phyloP scores from a whole-genome alignment of 1,140 invertebrate genomes.

The Lordiphosa clarofinis region DNA sequence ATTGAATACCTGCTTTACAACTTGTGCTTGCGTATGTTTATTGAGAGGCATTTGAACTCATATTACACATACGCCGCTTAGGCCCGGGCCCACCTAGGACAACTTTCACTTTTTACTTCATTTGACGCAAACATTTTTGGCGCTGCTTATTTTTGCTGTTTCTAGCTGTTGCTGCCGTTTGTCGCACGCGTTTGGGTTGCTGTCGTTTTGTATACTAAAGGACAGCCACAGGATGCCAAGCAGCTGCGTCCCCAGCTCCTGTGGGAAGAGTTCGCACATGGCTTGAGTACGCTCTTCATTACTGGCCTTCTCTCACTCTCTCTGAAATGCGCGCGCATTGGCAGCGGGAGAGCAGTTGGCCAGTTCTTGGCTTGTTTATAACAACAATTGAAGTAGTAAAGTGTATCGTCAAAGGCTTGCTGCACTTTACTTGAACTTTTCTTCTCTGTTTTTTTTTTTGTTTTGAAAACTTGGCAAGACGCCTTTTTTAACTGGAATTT shows the following conservation, averaged over 20 bases:
- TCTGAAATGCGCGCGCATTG: slow-evolving; percentile 56
- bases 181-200: slow-evolving; percentile 44
- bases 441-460: slow-evolving; percentile 20
- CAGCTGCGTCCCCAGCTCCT: slow-evolving; percentile 63
- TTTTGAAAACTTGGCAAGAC: slow-evolving; percentile 22
- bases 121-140: slow-evolving; percentile 39
- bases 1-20: too few relatives aligned
- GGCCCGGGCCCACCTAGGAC: slow-evolving; percentile 13
- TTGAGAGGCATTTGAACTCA: too few relatives aligned
- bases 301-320: slow-evolving; percentile 7
- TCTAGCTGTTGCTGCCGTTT: slow-evolving; percentile 8
- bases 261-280: slow-evolving; percentile 44
- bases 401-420: slow-evolving; percentile 29
- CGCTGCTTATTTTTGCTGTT: slow-evolving; percentile 24
- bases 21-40: too few relatives aligned
- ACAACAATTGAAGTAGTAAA: slow-evolving; percentile 46
- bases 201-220: slow-evolving; percentile 65
- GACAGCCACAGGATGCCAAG: slow-evolving; percentile 45
- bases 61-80: slow-evolving; percentile 47
- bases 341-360: slow-evolving; percentile 37
- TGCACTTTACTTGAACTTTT: slow-evolving; percentile 23
- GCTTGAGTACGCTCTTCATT: too few relatives aligned
- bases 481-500: slow-evolving; percentile 31
- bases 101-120: slow-evolving; percentile 69
- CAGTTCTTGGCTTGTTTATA: slow-evolving; percentile 57